A percentile compares a stretch with the other conserved stretches of the same genome.
Evolutionary conservation across 2,797 vertebrate species (phyloP).

Genomic region (Trachurus trachurus): DNA sequence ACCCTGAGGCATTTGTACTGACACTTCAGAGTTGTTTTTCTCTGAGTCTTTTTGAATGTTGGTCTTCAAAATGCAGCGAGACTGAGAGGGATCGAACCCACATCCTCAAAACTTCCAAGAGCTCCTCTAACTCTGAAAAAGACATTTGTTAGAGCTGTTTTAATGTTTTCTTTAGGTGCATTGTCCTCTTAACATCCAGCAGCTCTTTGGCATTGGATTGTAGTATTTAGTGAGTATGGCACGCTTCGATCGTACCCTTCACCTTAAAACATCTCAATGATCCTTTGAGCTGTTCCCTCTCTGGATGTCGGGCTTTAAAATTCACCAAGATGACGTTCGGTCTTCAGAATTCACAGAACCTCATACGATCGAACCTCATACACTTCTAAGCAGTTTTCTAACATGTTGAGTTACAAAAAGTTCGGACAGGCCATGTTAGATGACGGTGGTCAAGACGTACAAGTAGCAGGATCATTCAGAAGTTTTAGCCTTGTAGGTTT

Average conservation of each 20-base stretch:
- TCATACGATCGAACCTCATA: background rate
- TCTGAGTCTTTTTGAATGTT: background rate
- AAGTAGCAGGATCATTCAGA: background rate
- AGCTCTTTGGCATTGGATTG: background rate
- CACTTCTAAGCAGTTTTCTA: background rate
- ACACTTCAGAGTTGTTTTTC: background rate
- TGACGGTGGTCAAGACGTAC: background rate
- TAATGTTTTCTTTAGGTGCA: background rate
- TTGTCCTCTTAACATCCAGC: too few relatives aligned
- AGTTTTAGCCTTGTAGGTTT: background rate
- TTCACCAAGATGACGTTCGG: background rate
- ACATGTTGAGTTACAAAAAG: background rate
- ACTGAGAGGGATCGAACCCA: background rate
- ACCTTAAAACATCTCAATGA: background rate
- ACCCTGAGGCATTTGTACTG: background rate
- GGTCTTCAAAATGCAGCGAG: background rate
- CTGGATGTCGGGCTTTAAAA: background rate
- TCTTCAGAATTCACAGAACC: background rate
- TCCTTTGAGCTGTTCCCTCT: background rate
- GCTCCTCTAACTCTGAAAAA: background rate
- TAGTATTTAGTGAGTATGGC: background rate
- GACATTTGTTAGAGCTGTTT: background rate
- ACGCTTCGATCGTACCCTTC: background rate
- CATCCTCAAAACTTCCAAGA: background rate
- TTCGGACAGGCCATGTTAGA: background rate